Conservation (phyloP, 2,888 invertebrate species). For the Plebejus argus region DNA sequence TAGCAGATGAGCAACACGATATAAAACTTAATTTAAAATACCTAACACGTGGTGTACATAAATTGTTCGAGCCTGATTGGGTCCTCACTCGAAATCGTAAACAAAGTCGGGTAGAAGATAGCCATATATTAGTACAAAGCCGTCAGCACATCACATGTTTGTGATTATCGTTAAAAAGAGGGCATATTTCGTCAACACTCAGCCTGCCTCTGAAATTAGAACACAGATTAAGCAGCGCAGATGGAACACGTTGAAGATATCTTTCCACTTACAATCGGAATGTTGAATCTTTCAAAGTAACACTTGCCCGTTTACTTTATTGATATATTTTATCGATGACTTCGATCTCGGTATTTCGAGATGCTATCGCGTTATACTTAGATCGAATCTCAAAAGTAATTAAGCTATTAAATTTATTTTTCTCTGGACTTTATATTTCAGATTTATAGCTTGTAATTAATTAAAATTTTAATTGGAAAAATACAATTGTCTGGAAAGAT, state of each 20-base stretch:
- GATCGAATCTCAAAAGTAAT: not conserved
- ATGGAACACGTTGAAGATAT: not conserved
- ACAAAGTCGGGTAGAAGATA: conserved; percentile 36
- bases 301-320: not conserved
- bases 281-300: not conserved
- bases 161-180: conserved; percentile 50
- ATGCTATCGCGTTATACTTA: conserved; percentile 2
- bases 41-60: conserved; percentile 39
- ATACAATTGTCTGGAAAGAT: not conserved
- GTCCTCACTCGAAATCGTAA: conserved; percentile 36
- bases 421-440: not conserved
- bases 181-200: conserved; percentile 48
- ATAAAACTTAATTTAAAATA: conserved; percentile 25
- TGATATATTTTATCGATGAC: conserved; percentile 5
- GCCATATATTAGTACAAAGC: conserved; percentile 46
- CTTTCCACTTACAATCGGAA: conserved; percentile 13
- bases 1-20: conserved; percentile 7
- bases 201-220: conserved; percentile 36
- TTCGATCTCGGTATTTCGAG: conserved; percentile 10
- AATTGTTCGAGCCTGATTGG: conserved; percentile 32
- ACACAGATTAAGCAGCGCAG: conserved; percentile 35
- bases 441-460: not conserved
- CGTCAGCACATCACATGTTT: conserved; percentile 48
- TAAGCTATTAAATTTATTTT: not conserved
- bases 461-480: not conserved